Percentiles rank a stretch among this genome's conserved stretches.
These are phyloP conservation scores for Eolophus roseicapilla DNA, from an alignment of 2,113 vertebrate species.

Conservation along the genomic window DNA sequence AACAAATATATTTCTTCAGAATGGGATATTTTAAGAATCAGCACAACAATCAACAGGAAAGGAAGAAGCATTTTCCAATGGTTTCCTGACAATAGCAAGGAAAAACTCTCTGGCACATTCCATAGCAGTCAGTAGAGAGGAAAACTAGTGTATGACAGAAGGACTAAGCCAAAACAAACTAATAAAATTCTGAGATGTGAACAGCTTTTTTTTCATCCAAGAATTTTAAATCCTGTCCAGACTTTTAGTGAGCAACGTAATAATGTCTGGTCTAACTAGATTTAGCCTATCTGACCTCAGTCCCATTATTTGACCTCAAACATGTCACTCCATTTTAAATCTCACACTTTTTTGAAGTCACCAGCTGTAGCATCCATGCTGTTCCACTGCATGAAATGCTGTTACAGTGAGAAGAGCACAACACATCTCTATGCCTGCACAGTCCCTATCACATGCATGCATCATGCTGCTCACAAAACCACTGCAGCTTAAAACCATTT, in stretches of 20 bases:
- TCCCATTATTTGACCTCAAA: not conserved
- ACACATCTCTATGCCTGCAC: not conserved
- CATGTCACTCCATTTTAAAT: not conserved
- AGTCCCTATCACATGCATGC: not conserved
- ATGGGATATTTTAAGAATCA: not conserved
- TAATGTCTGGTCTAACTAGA: not conserved
- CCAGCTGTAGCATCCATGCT: not conserved
- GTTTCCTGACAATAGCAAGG: not conserved
- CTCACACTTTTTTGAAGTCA: not conserved
- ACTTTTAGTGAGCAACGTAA: not conserved
- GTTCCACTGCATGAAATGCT: not conserved
- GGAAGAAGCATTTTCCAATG: not conserved
- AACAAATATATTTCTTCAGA: not conserved
- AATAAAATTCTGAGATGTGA: not conserved
- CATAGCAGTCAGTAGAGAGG: not conserved
- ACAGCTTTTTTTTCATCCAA: not conserved
- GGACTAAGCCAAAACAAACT: not conserved
- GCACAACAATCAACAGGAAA: not conserved
- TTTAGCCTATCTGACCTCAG: not conserved
- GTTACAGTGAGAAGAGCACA: not conserved
- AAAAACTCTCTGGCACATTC: not conserved
- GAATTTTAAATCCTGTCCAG: not conserved
- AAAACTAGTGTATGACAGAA: not conserved
- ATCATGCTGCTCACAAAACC: not conserved
- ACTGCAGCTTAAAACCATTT: not conserved